phyloP scores from a whole-genome alignment of 2,113 vertebrate genomes.

The Epinephelus fuscoguttatus region DNA sequence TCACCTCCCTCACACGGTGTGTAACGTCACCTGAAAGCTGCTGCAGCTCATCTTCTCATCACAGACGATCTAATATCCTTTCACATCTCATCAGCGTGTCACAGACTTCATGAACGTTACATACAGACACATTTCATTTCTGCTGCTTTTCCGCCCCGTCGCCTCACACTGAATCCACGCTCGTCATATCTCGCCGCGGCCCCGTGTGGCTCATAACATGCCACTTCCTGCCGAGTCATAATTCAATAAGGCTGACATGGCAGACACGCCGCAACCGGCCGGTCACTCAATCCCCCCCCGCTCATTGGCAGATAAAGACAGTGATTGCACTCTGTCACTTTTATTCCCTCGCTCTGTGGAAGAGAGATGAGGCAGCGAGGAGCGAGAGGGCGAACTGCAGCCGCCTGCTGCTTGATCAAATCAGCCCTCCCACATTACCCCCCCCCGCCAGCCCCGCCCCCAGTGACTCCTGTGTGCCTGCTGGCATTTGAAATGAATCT shows the following conservation, averaged over 20 bases:
- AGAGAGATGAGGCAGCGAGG: conserved; percentile 56
- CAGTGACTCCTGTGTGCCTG: conserved; percentile 41
- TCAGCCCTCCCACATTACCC: conserved; percentile 60
- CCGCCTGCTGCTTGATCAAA: conserved; percentile 65
- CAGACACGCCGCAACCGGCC: conserved; percentile 59
- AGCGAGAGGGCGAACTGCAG: conserved; percentile 39
- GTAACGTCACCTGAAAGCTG: conserved; percentile 17
- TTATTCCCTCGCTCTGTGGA: conserved; percentile 66
- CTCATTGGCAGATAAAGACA: conserved; percentile 76
- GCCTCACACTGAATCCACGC: conserved; percentile 19
- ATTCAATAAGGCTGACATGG: conserved; percentile 78
- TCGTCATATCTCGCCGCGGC: conserved; percentile 27
- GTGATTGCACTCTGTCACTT: conserved; percentile 79
- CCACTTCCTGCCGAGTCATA: conserved; percentile 72
- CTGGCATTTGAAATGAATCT: conserved; percentile 73
- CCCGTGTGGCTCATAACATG: conserved; percentile 54
- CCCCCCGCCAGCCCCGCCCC: conserved; percentile 13
- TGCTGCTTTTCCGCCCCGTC: conserved; percentile 40
- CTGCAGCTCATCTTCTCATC: conserved; percentile 46
- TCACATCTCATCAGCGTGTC: conserved; percentile 53
- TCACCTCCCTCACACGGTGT: too few relatives aligned
- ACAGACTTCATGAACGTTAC: conserved; percentile 67
- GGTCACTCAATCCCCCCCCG: conserved; percentile 69
- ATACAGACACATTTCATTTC: conserved; percentile 68
- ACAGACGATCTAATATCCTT: conserved; percentile 52